These are phyloP conservation scores for Rhinogobius similis DNA, from an alignment of 2,113 vertebrate species.

Conservation along the genomic window DNA sequence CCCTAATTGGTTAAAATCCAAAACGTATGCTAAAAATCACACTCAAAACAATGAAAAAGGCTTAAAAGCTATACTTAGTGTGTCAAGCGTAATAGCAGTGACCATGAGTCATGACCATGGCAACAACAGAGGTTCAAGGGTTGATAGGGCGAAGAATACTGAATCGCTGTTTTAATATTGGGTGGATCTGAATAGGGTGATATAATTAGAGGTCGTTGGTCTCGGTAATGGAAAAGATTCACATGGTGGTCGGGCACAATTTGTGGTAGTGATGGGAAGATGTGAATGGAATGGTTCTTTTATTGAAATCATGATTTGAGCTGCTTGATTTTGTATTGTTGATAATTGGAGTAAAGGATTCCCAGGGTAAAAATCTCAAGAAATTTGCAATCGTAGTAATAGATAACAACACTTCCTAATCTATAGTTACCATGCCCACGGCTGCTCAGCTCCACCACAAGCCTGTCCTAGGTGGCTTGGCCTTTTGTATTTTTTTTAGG, in stretches of 20 bases:
- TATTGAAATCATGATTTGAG: not conserved
- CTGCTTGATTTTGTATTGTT: no score
- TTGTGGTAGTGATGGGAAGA: not conserved
- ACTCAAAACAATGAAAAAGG: no score
- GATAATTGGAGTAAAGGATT: no score
- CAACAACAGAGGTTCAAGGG: no score
- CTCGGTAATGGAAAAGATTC: no score
- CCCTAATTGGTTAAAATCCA: no score
- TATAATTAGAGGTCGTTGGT: not conserved
- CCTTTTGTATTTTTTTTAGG: not conserved
- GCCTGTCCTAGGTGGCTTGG: not conserved
- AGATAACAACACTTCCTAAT: not conserved
- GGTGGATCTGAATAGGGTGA: not conserved
- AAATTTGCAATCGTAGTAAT: not conserved
- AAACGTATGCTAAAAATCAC: no score
- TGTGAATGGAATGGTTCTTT: not conserved
- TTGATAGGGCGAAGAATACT: not conserved
- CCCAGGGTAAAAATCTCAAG: not conserved
- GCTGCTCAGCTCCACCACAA: not conserved
- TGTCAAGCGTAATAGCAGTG: no score
- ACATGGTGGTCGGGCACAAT: no score
- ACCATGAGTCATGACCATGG: no score
- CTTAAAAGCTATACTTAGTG: no score
- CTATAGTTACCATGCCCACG: not conserved
- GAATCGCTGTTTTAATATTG: not conserved